Base-by-base conservation (phyloP, 2,888 invertebrate genomes). In the Agrochola circellaris region DNA sequence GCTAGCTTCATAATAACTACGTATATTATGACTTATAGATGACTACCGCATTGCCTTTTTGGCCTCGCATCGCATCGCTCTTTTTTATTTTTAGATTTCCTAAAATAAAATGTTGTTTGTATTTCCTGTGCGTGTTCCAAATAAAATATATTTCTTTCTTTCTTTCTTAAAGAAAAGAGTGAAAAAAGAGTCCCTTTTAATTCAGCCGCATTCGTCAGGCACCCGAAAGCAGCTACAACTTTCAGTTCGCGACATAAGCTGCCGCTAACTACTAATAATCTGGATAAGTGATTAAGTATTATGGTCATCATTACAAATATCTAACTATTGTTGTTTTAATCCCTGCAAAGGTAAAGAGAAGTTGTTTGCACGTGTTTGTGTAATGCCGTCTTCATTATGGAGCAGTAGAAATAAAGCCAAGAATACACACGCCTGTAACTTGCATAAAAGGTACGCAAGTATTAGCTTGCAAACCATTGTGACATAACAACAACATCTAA, bases 281-380 rank as follows among this genome's bases (percentile, higher is more conserved):
- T 38, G 26, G 23, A 17, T 26, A 23, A 20, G 34, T 34, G 51
- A 62, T 34, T 51, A n/a, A 5, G 13, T 51, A 1, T 56, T 75
- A 38, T 17, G 48, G 9, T n/a, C 51, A 54, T 54, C 42, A 75
- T 54, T 75, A 75, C 62, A 71, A 62, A 45, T 62, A 26, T 34
- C n/a, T 54, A 51, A 61, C 38, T 61, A 51, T n/a, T 61, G 0
- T 30, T 54, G 42, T 51, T 75, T 42, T n/a, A 62, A 34, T 62
- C 61, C 75, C 17, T 75, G 11, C 42, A 75, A 30, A 75, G 42
- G 71, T n/a, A 30, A 17, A 23, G 20, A 20, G 15, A n/a, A 75
- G 2, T n/a, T 51, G 42, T 9, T 42, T 20, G 17, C 13, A 15
- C 30, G 9, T 48, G 30, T n/a, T 61, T 60, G 17, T n/a, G 1